Evolutionary conservation across 30 jellyfish, hydroid and myxozoan species (phyloP), one percentile per base, ranked within the genome.

Genomic region (Sanderia malayensis): DNA sequence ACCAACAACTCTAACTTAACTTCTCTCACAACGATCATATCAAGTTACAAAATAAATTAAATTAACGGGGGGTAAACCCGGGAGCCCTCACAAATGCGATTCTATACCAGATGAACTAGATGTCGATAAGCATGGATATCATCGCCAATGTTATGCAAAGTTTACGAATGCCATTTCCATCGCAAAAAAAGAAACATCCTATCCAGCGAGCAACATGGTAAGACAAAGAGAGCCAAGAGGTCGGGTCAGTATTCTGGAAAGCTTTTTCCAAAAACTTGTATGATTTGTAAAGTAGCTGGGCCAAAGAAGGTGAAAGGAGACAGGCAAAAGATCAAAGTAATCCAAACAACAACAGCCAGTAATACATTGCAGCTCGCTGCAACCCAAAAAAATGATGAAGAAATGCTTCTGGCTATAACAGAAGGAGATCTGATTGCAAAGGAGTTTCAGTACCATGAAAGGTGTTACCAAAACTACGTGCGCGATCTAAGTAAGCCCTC

Each of bases 341-440:
- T 41, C 55, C 55, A 41, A 41, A 41, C 55, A 41, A 41, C 55
- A 8, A 41, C 55, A 41, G 55, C 55, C 11, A 41, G 55, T 41
- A 41, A 41, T 15, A 41, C 55, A 41, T 41, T 41, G 55, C 55
- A 41, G 55, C 55, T 41, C 8, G 55, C 55, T 15, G 55, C 55
- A 41, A 41, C 55, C 55, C 55, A 41, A 41, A 41, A 41, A 41
- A 41, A 41, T 41, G 55, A 41, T 15, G 15, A 41, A 41, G 55
- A 41, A 41, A 41, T 41, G 55, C 55, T 41, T 41, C 55, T 41
- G 15, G 55, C 55, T 41, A 57, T 57, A 20, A 57, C 68, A n/a
- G 68, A 9, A 57, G 68, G 31, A 57, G 68, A 57, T 20, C 68
- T 57, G 31, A 57, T 57, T 57, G 68, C 68, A 57, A 57, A 57